Evolutionary conservation across 2,113 vertebrate genomes (phyloP).

Genomic region (Ciconia maguari): DNA sequence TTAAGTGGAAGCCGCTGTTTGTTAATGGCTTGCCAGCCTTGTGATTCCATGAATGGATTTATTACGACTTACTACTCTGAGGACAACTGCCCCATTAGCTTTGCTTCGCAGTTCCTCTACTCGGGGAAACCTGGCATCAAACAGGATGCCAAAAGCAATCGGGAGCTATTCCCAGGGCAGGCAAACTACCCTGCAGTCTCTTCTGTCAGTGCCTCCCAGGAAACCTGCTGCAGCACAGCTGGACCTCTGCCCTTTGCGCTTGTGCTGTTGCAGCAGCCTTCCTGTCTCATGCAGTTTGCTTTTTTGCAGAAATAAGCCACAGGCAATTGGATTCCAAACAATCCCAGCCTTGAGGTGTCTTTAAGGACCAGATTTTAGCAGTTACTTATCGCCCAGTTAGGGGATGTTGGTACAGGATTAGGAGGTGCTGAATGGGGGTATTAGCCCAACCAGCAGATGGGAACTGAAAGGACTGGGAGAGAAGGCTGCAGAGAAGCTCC

Average conservation of each 20-base stretch:
- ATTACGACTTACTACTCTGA: background rate
- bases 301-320: background rate
- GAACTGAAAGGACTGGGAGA: background rate
- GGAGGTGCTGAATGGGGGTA: background rate
- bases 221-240: background rate
- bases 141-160: background rate
- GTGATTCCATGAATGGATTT: background rate
- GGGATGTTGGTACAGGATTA: background rate
- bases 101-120: background rate
- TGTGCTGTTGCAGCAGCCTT: background rate
- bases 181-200: background rate
- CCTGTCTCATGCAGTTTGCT: background rate
- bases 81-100: background rate
- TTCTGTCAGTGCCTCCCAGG: background rate
- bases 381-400: background rate
- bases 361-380: background rate
- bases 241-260: background rate
- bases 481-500: background rate
- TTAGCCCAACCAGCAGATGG: background rate
- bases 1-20: slow-evolving; percentile 10
- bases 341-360: background rate
- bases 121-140: background rate
- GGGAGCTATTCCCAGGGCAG: background rate
- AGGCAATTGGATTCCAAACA: background rate
- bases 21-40: background rate